Percentiles rank a stretch among this genome's conserved stretches.
Conservation (phyloP, 1,140 invertebrate species). For the Drosophila prosaltans region DNA sequence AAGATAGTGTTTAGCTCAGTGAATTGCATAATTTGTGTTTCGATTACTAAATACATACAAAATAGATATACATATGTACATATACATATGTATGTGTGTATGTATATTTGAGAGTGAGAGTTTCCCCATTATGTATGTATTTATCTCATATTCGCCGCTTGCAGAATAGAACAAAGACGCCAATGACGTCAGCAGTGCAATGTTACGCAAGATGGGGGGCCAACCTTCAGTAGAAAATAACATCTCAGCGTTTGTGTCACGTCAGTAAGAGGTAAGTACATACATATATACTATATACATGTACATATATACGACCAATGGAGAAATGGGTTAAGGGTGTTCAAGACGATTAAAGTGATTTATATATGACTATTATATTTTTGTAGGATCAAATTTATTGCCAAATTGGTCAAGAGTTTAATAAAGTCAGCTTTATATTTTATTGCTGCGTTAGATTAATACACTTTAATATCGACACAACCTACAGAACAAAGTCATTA, state of each 20-base stretch:
- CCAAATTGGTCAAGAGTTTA: too few relatives aligned
- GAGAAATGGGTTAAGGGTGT: not conserved
- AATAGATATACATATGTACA: not conserved
- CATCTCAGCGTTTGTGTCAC: not conserved
- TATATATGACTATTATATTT: too few relatives aligned
- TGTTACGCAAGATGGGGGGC: not conserved
- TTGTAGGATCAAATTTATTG: too few relatives aligned
- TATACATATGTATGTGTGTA: not conserved
- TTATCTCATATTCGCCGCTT: too few relatives aligned
- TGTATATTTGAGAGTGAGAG: not conserved
- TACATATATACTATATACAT: not conserved
- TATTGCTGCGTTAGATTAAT: too few relatives aligned
- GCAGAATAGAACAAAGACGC: not conserved
- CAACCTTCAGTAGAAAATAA: conserved; percentile 1
- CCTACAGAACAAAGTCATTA: too few relatives aligned
- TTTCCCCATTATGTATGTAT: too few relatives aligned
- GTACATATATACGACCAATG: not conserved
- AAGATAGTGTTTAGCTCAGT: conserved; percentile 36
- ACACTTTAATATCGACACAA: too few relatives aligned
- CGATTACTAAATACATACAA: not conserved
- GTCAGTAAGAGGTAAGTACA: not conserved
- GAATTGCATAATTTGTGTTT: conserved; percentile 48
- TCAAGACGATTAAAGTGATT: too few relatives aligned
- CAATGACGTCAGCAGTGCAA: conserved; percentile 5
- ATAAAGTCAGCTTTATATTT: too few relatives aligned